Evolutionary conservation across 2,113 vertebrate species (phyloP).

Genomic region (human): GRCh38 chr9:91606001-91606500

Average conservation of each 20-base stretch:
- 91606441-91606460: not conserved
- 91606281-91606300: not conserved
- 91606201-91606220: not conserved
- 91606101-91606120: not conserved
- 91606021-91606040: not conserved
- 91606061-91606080: not conserved
- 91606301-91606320: not conserved
- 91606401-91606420: not conserved
- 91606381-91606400: rapidly evolving
- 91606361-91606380: not conserved
- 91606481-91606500: not conserved
- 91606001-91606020: not conserved
- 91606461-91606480: not conserved
- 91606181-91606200: not conserved
- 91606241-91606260: not conserved
- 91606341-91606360: not conserved
- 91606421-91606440: rapidly evolving
- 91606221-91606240: no score
- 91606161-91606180: not conserved
- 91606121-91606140: not conserved
- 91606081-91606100: not conserved
- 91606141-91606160: not conserved
- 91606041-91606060: not conserved
- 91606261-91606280: not conserved
- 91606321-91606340: not conserved